phyloP scores from a whole-genome alignment of 1,140 invertebrate genomes.

The Colletes latitarsis region DNA sequence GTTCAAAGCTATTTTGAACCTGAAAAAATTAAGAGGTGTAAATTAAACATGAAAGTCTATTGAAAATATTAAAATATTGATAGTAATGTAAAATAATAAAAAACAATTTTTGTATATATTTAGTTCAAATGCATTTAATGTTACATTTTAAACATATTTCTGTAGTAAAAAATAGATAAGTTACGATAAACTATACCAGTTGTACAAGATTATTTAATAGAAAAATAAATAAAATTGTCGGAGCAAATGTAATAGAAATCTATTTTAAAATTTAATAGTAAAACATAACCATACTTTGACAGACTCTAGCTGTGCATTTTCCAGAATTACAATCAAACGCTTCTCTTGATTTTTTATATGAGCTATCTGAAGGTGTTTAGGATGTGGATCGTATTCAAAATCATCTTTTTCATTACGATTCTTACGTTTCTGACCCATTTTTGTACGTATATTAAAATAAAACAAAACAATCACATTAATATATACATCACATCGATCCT shows the following conservation, averaged over 20 bases:
- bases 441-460: background rate
- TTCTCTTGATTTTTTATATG: slow-evolving; percentile 92
- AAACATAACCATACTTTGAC: slow-evolving; percentile 89
- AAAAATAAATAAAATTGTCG: slow-evolving; percentile 7
- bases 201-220: background rate
- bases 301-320: slow-evolving; percentile 96
- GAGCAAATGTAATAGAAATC: background rate
- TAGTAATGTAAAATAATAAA: background rate
- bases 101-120: no score
- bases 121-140: no score
- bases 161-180: no score
- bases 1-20: slow-evolving; percentile 93
- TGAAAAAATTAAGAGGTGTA: slow-evolving; percentile 73
- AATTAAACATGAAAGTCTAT: slow-evolving; percentile 31
- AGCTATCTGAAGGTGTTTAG: slow-evolving; percentile 86
- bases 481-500: no score
- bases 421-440: slow-evolving; percentile 87
- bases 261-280: slow-evolving; percentile 21
- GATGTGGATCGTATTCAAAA: slow-evolving; percentile 85
- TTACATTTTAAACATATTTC: no score
- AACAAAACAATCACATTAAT: background rate
- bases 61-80: background rate
- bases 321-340: slow-evolving; percentile 95
- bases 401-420: slow-evolving; percentile 81
- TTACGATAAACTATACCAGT: no score